Evolutionary conservation across 2,113 vertebrate species (phyloP), one percentile per base, ranked within the genome.

Genomic region (Siniperca chuatsi): DNA sequence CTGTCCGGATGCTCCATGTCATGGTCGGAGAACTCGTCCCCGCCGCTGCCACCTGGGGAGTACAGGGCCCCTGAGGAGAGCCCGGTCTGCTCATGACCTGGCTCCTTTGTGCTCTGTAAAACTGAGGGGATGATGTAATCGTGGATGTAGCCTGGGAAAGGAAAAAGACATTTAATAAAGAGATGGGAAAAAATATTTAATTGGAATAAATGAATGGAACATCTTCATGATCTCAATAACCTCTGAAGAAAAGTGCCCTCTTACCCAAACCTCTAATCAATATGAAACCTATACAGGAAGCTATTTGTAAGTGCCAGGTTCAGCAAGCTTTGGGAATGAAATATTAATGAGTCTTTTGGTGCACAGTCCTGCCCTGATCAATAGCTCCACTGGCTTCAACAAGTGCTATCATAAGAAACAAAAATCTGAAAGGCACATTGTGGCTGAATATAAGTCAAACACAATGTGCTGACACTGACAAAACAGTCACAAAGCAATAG

Each of bases 11-110:
- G 73, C 52, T 94, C 92, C 84, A 89, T 90, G 71, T 94, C 93
- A 1, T 91, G 90, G 79, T 94, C 93, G 1, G 93, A 93, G 86
- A 91, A 93, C 61, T 94, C 93, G 20, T 93, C 93, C 23, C 88
- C 93, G 0, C 58, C 77, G 35, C 92, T 90, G 35, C 90, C 90
- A 3, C 83, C 89, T 0, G 79, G 84, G 68, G 87, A 92, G 73
- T 83, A 92, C 80, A 81, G 84, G 54, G 89, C 37, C 77, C 71
- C 64, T 1, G 90, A 75, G 83, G 89, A 78, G 68, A 90, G 76
- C 60, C 82, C 60, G 10, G 75, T 81, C 57, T 71, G 79, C 67
- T 78, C 90, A 73, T 85, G 86, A 66, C 75, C 58, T 1, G 79
- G 10, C 40, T 83, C 84, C 69, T 91, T 87, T 65, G 78, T 83